A percentile compares a stretch with the other conserved stretches of the same genome.
These are phyloP conservation scores for Pagrus major DNA, from an alignment of 2,113 vertebrate species.

Conservation along the genomic window DNA sequence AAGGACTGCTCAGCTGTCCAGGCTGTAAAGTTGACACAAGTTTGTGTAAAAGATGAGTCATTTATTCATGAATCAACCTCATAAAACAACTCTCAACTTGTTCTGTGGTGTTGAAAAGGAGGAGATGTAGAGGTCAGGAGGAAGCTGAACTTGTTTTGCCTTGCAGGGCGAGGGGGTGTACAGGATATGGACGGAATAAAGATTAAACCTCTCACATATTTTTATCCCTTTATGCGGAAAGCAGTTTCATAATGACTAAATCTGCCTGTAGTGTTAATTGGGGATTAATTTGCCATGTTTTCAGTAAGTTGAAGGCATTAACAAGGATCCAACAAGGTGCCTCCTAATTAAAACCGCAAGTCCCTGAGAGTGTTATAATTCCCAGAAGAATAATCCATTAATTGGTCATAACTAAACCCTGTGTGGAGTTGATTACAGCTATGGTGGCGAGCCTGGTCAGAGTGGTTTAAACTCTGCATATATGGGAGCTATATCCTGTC, in stretches of 20 bases:
- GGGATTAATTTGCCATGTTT: conserved; percentile 84
- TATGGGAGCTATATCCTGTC: conserved; percentile 87
- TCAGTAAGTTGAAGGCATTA: conserved; percentile 82
- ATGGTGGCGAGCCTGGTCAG: conserved; percentile 57
- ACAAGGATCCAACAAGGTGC: conserved; percentile 80
- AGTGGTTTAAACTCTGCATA: conserved; percentile 72
- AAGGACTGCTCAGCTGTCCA: conserved; percentile 54
- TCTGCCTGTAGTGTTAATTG: conserved; percentile 81
- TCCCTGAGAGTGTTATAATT: conserved; percentile 80
- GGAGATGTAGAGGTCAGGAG: conserved; percentile 54
- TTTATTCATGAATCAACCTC: conserved; percentile 62
- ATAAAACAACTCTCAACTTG: conserved; percentile 45
- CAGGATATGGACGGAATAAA: conserved; percentile 31
- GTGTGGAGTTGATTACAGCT: conserved; percentile 74
- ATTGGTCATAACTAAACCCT: conserved; percentile 86
- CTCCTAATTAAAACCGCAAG: conserved; percentile 85
- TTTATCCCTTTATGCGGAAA: conserved; percentile 68
- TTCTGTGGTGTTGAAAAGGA: conserved; percentile 41
- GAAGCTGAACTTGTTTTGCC: conserved; percentile 50
- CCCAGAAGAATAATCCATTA: conserved; percentile 82
- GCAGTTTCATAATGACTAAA: conserved; percentile 75
- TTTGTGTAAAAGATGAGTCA: conserved; percentile 53
- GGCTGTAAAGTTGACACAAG: conserved; percentile 60
- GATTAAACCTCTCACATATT: conserved; percentile 58
- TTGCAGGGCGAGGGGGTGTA: background rate